Evolutionary conservation across 2,888 invertebrate genomes (phyloP).

Genomic region (Hoplodrina blanda): DNA sequence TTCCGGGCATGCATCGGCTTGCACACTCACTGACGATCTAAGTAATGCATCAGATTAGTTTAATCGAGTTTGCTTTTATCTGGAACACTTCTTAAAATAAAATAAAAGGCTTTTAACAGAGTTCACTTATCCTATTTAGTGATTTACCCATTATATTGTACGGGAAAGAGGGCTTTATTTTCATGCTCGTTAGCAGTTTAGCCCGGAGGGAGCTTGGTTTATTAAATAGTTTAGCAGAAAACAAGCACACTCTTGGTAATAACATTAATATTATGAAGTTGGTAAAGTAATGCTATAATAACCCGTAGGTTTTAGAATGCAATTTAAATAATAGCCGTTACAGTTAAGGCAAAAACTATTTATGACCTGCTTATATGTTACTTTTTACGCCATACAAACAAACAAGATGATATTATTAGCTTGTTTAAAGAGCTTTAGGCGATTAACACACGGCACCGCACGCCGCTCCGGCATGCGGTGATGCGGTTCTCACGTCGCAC

Average conservation of each 20-base stretch:
- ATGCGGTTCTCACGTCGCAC: no score
- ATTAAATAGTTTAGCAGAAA: slow-evolving; percentile 13
- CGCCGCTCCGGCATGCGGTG: no score
- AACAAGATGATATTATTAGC: slow-evolving; percentile 6
- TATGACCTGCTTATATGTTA: neutral
- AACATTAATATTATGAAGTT: neutral
- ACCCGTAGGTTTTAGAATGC: neutral
- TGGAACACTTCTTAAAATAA: slow-evolving; percentile 14
- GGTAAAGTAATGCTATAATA: neutral
- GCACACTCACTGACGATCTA: slow-evolving; percentile 1
- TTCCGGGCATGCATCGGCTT: neutral
- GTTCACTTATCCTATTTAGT: slow-evolving; percentile 12
- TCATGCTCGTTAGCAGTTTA: neutral
- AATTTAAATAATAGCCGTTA: neutral
- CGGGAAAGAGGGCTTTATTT: slow-evolving; percentile 18
- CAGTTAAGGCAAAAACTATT: neutral
- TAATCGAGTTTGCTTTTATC: neutral
- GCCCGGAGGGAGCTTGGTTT: neutral
- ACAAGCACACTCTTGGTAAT: neutral
- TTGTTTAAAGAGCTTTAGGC: no score
- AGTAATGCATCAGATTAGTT: slow-evolving; percentile 7
- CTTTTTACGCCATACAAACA: neutral
- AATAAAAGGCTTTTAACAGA: neutral
- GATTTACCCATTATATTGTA: neutral
- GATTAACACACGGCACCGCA: no score